Evolutionary conservation across 1,140 invertebrate species (phyloP), one percentile per base, ranked within the genome.

Genomic region (Pristionchus pacificus): DNA sequence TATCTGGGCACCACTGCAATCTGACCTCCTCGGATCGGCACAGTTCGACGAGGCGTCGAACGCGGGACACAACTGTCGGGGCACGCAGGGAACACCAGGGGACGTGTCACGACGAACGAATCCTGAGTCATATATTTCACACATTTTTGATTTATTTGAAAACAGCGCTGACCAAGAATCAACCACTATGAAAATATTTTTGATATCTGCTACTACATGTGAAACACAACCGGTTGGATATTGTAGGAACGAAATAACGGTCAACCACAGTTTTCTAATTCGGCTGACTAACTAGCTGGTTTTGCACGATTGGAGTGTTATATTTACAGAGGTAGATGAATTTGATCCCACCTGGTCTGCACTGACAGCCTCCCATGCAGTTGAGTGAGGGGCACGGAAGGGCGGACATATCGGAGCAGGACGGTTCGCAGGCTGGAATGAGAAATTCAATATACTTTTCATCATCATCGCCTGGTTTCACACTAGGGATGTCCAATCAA

Each of bases 281-380:
- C n/a, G n/a, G n/a, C n/a, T n/a, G n/a, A n/a, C n/a, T n/a, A n/a
- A n/a, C n/a, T n/a, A n/a, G n/a, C n/a, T n/a, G n/a, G n/a, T n/a
- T n/a, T n/a, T n/a, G n/a, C n/a, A n/a, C n/a, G n/a, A n/a, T n/a
- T n/a, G n/a, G n/a, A n/a, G n/a, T n/a, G n/a, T n/a, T n/a, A n/a
- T n/a, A n/a, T n/a, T n/a, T n/a, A n/a, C n/a, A n/a, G n/a, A n/a
- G n/a, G n/a, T n/a, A n/a, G n/a, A n/a, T n/a, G n/a, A n/a, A n/a
- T n/a, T 49, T 6, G 19, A 49, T 49, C 38, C 19, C 38, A 72
- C 71, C 71, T 60, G 71, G 71, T 14, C 59, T 28, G 27, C 71
- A 73, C 32, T 72, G 69, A 60, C 71, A 73, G 28, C 71, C 71
- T 25, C 60, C 65, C 32, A 64, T 60, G 29, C 71, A 73, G 24